These are phyloP conservation scores for Pseudochaenichthys georgianus DNA, from an alignment of 2,797 vertebrate species.

Conservation along the genomic window DNA sequence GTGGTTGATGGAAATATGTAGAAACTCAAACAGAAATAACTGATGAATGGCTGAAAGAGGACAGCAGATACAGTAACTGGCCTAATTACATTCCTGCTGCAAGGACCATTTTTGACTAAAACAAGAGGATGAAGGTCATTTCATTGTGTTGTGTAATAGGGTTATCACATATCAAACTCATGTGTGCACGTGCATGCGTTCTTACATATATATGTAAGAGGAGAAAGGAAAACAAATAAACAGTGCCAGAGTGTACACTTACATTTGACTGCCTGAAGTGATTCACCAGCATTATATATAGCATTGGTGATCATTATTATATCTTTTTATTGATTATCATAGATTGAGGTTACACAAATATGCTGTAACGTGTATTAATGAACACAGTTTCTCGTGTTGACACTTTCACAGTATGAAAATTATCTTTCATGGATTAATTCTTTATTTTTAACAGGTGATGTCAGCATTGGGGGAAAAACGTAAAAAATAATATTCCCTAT, in stretches of 20 bases:
- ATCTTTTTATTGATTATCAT: background rate
- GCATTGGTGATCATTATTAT: background rate
- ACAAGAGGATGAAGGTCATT: conserved; percentile 58
- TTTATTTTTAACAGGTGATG: background rate
- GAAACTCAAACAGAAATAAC: conserved; percentile 16
- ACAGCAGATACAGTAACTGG: conserved; percentile 33
- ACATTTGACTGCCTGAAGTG: conserved; percentile 3
- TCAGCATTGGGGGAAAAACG: background rate
- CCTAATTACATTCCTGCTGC: conserved; percentile 58
- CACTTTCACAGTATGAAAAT: background rate
- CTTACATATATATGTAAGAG: conserved; percentile 9
- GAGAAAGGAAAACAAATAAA: conserved; percentile 19
- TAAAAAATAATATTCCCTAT: conserved; percentile 21
- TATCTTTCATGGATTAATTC: background rate
- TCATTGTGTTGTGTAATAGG: conserved; percentile 26
- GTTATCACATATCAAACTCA: conserved; percentile 52
- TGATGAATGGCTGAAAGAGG: conserved; percentile 23
- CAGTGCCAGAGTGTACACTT: conserved; percentile 5
- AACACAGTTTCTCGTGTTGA: background rate
- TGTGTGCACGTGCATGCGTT: conserved; percentile 3
- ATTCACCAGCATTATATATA: conserved; percentile 27
- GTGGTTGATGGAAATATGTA: background rate
- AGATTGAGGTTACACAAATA: conserved; percentile 3
- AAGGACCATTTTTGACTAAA: conserved; percentile 50
- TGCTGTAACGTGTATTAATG: background rate